These are phyloP conservation scores for Dasyurus viverrinus DNA, from an alignment of 2,113 vertebrate species.

Conservation along the genomic window DNA sequence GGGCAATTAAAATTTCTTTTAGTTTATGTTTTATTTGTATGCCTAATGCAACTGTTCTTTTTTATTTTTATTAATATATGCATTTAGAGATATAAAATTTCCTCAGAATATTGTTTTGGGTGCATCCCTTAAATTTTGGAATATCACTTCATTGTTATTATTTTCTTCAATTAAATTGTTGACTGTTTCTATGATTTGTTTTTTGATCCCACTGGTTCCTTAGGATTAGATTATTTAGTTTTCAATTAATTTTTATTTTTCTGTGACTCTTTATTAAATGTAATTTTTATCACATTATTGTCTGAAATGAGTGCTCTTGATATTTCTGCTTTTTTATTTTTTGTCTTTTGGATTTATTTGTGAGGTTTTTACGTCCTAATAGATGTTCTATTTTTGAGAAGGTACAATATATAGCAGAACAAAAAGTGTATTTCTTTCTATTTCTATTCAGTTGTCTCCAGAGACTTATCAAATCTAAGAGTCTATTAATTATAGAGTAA, in stretches of 20 bases:
- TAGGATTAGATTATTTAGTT: neutral
- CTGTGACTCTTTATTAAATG: neutral
- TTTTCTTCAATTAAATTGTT: neutral
- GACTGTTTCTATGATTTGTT: too few relatives aligned
- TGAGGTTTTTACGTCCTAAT: neutral
- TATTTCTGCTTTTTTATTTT: neutral
- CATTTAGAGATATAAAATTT: neutral
- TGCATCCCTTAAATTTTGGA: neutral
- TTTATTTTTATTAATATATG: neutral
- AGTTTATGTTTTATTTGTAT: neutral
- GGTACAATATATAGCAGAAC: neutral
- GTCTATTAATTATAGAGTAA: too few relatives aligned
- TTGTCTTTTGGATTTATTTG: neutral
- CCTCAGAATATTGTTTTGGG: neutral
- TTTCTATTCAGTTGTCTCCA: neutral
- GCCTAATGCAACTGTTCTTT: neutral
- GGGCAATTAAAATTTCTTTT: neutral
- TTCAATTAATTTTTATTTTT: neutral
- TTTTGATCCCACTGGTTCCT: neutral
- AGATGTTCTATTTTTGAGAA: neutral
- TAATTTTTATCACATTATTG: neutral
- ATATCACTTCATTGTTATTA: neutral
- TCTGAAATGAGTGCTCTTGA: neutral
- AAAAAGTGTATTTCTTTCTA: neutral
- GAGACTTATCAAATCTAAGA: neutral